Evolutionary conservation across 2,888 invertebrate species (phyloP).

Genomic region (Caenorhabditis imperialis): DNA sequence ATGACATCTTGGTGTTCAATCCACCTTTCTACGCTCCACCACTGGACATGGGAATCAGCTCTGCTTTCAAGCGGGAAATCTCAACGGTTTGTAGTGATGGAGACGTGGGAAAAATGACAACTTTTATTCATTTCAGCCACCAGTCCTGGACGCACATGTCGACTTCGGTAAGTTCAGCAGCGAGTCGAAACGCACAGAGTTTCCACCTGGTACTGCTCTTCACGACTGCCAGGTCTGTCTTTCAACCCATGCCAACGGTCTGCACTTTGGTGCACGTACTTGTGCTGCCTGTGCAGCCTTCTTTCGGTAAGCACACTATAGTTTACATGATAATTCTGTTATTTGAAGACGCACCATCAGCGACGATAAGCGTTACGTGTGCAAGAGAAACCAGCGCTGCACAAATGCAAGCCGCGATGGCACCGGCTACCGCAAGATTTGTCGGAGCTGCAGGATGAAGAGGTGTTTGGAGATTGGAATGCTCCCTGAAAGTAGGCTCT

Average conservation of each 20-base stretch:
- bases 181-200: slow-evolving; percentile 4
- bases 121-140: slow-evolving; percentile 50
- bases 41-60: slow-evolving; percentile 13
- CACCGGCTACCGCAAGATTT: slow-evolving; percentile 76
- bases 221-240: slow-evolving; percentile 68
- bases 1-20: slow-evolving; percentile 11
- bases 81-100: no score
- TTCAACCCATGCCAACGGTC: slow-evolving; percentile 74
- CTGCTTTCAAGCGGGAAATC: slow-evolving; percentile 35
- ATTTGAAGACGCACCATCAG: slow-evolving; percentile 70
- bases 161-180: slow-evolving; percentile 14
- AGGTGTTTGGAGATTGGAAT: slow-evolving; percentile 75
- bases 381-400: slow-evolving; percentile 74
- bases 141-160: slow-evolving; percentile 1
- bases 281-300: slow-evolving; percentile 77
- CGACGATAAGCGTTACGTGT: slow-evolving; percentile 73
- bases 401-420: slow-evolving; percentile 68
- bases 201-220: background rate
- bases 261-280: slow-evolving; percentile 76
- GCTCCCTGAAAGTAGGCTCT: slow-evolving; percentile 74
- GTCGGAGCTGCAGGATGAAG: slow-evolving; percentile 73
- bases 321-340: background rate
- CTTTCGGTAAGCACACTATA: slow-evolving; percentile 46
- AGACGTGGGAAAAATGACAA: no score
- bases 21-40: slow-evolving; percentile 16